A percentile compares a stretch with the other conserved stretches of the same genome.
Conservation (phyloP, 2,113 vertebrate genomes). For the Leptodactylus fuscus region DNA sequence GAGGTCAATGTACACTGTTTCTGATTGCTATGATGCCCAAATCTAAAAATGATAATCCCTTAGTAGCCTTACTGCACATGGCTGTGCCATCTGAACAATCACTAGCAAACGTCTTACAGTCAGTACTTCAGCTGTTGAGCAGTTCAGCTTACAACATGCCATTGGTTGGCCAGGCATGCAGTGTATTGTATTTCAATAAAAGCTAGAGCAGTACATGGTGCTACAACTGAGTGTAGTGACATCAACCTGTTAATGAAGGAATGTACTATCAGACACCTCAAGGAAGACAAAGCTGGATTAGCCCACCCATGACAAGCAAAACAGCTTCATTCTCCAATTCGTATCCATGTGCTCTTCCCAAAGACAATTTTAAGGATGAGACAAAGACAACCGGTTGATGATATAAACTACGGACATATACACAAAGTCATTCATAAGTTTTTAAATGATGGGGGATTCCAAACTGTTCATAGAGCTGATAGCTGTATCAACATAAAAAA, state of each 20-base stretch:
- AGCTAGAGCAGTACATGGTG: neutral
- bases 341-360: neutral
- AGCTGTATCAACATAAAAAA: too few relatives aligned
- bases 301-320: neutral
- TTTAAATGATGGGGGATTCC: too few relatives aligned
- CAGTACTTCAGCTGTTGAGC: neutral
- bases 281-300: neutral
- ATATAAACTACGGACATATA: neutral
- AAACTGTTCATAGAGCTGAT: too few relatives aligned
- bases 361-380: neutral
- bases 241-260: neutral
- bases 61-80: neutral
- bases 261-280: neutral
- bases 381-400: neutral
- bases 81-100: neutral
- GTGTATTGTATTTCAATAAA: constrained; percentile 14
- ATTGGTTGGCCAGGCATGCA: neutral
- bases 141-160: neutral
- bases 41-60: too few relatives aligned
- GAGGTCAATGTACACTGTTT: too few relatives aligned
- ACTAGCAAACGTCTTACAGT: neutral
- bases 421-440: too few relatives aligned
- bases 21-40: too few relatives aligned
- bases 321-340: neutral
- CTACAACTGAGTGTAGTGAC: neutral